phyloP scores from a whole-genome alignment of 2,113 vertebrate genomes.

The Caloenas nicobarica region DNA sequence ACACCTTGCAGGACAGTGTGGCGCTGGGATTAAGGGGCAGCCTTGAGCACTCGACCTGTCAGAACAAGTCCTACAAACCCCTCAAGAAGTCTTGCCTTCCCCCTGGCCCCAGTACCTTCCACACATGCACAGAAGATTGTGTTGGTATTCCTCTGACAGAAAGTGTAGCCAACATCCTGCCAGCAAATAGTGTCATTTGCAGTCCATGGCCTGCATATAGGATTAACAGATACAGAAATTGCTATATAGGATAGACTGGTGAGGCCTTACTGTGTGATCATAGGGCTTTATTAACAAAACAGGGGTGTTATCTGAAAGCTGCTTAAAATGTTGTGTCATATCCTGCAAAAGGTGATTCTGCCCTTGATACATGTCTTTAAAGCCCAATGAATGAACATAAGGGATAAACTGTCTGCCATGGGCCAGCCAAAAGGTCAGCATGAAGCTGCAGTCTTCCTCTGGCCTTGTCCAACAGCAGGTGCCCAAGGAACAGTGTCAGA shows the following conservation, averaged over 20 bases:
- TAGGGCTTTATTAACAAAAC: not conserved
- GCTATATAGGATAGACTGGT: not conserved
- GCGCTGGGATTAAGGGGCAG: not conserved
- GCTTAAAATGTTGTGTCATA: not conserved
- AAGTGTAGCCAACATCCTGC: not conserved
- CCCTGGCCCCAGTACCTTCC: not conserved
- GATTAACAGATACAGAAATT: not conserved
- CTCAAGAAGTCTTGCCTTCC: not conserved
- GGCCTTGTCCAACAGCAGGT: not conserved
- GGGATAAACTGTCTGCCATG: not conserved
- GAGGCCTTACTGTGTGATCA: not conserved
- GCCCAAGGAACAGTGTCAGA: not conserved
- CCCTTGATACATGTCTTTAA: not conserved
- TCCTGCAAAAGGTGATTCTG: not conserved
- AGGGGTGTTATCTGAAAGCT: not conserved
- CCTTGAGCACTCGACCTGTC: not conserved
- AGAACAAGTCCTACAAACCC: not conserved
- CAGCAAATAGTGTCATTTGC: not conserved
- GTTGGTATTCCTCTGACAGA: not conserved
- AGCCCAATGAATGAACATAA: not conserved
- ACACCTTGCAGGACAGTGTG: not conserved
- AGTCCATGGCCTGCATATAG: not conserved
- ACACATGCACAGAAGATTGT: not conserved
- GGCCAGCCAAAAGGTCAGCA: not conserved
- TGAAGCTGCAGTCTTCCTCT: not conserved